Percentiles rank a stretch among this genome's conserved stretches.
These are phyloP conservation scores for Rhopalosiphum padi DNA, from an alignment of 1,140 invertebrate species.

Conservation along the genomic window DNA sequence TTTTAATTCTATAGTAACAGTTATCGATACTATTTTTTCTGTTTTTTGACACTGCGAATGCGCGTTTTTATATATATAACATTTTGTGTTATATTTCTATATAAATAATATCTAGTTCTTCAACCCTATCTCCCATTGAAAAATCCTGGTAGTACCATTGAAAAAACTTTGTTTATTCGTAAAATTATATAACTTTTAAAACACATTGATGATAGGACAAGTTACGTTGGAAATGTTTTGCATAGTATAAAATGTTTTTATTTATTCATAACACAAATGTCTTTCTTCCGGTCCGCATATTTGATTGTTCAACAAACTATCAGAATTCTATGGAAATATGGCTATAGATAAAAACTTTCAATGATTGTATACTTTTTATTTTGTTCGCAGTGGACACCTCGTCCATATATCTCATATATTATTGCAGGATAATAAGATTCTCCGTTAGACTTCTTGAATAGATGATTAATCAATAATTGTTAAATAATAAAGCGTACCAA, in stretches of 20 bases:
- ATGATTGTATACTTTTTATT: background rate
- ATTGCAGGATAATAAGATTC: background rate
- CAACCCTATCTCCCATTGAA: background rate
- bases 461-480: background rate
- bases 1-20: background rate
- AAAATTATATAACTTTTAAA: background rate
- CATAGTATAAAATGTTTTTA: background rate
- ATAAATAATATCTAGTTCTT: background rate
- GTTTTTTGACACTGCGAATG: no score
- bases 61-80: no score
- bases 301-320: slow-evolving; percentile 20
- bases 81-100: no score
- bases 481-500: background rate
- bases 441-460: background rate
- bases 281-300: background rate
- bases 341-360: background rate
- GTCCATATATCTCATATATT: background rate
- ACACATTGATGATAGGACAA: background rate
- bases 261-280: background rate
- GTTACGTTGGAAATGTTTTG: background rate
- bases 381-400: background rate
- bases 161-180: background rate
- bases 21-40: background rate
- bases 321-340: background rate
- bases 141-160: background rate